These are phyloP conservation scores for Melanotaenia maccullochi DNA, from an alignment of 2,797 vertebrate species.

Conservation along the genomic window DNA sequence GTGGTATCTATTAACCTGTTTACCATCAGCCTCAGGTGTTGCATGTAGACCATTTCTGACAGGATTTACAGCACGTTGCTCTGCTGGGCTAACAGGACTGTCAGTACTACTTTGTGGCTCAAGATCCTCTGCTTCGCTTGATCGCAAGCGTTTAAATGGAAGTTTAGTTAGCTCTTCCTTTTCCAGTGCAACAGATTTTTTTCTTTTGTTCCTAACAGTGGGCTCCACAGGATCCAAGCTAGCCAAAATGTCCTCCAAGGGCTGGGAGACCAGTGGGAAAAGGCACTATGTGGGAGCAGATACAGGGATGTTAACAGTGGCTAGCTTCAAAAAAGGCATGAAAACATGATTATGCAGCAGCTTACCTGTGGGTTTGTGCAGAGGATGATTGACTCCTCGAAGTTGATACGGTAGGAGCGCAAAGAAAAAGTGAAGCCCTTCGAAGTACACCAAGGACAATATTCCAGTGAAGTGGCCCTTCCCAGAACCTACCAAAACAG, in stretches of 20 bases:
- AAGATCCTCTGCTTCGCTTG: slow-evolving; percentile 13
- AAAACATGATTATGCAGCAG: background rate
- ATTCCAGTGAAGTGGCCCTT: slow-evolving; percentile 62
- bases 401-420: slow-evolving; percentile 88
- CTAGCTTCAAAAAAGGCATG: background rate
- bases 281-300: slow-evolving; percentile 86
- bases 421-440: slow-evolving; percentile 86
- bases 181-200: slow-evolving; percentile 27
- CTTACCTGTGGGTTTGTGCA: slow-evolving; percentile 92
- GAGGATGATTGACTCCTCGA: slow-evolving; percentile 89
- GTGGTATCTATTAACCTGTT: slow-evolving; percentile 27
- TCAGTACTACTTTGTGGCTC: slow-evolving; percentile 5
- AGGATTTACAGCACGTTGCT: background rate
- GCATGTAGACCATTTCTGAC: slow-evolving; percentile 18
- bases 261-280: slow-evolving; percentile 90
- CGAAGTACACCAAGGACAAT: slow-evolving; percentile 89
- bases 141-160: slow-evolving; percentile 54
- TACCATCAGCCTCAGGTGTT: background rate
- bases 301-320: slow-evolving; percentile 12
- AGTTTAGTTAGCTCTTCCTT: slow-evolving; percentile 29
- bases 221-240: slow-evolving; percentile 62
- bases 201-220: slow-evolving; percentile 64
- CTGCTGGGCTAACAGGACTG: background rate
- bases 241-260: slow-evolving; percentile 87
- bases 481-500: slow-evolving; percentile 64